Evolutionary conservation across 1,140 invertebrate species (phyloP), one percentile per base, ranked within the genome.

Genomic region (Neocloeon triangulifer): DNA sequence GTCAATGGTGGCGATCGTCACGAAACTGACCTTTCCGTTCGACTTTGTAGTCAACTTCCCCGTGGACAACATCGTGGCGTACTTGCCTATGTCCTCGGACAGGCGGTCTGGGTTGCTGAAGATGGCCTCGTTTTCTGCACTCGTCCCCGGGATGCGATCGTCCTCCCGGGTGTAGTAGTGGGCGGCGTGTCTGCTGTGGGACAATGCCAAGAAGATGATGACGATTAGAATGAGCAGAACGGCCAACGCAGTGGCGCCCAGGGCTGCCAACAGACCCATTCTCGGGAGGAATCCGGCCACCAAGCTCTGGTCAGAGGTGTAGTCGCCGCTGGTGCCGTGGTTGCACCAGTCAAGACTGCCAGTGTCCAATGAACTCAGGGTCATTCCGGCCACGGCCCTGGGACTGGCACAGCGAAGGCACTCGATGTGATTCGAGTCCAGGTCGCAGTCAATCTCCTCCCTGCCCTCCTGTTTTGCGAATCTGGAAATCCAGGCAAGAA

Each of bases 151-250:
- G 42, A 22, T 45, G 9, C 63, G 45, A 39, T 70, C 67, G 39
- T 70, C 68, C 47, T 74, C 72, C 44, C 73, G 62, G 0, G 72
- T 75, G 46, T 76, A 75, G 44, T 76, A 77, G 20, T 64, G 64
- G 7, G 69, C 70, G 0, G 69, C 61, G 37, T 72, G 66, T 12
- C 67, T 55, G 23, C 59, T 51, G 16, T 66, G 65, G 43, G 63
- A 66, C 32, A 58, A 13, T 9, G 13, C 14, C 4, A 17, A 12
- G 10, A 20, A 60, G 8, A 66, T 43, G 0, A 54, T 59, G 0
- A 50, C 59, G 0, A 62, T 55, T 1, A 64, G 48, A 4, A 66
- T 45, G 10, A 62, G 49, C 16, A 67, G 38, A 12, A 59, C 43
- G 30, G 66, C 52, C 4, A 62, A 45, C 0, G 39, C 42, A 2